Base-by-base conservation (phyloP, 2,797 vertebrate species). In the Scleropages formosus region DNA sequence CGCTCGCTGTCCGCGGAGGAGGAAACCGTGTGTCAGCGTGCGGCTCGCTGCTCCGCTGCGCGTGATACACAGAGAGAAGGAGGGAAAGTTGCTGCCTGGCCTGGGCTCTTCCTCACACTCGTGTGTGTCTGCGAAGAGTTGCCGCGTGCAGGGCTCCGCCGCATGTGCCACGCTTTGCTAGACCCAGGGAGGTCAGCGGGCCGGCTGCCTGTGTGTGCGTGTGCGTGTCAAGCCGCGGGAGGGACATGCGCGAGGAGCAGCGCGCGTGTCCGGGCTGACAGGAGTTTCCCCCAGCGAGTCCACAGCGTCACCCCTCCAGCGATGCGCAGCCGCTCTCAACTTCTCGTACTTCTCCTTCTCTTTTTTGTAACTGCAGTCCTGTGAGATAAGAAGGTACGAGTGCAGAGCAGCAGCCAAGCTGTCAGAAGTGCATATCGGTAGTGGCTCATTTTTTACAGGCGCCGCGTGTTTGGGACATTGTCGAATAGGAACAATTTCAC, bases 321-420 rank as follows among this genome's bases (percentile, higher is more conserved):
- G 15, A 22, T n/a, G 66, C 78, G 75, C 65, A 78, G 80, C 27
- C 39, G 59, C 47, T 63, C 75, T 58, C 80, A 84, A 88, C 87
- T 89, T 88, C 82, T 49, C 81, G 79, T 77, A 81, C 83, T 87
- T 84, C 82, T 86, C 77, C 80, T 81, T 84, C 77, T 64, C 24
- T 65, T 44, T n/a, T 24, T 31, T 44, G 72, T 76, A 26, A 0
- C 15, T 67, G 12, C 60, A 53, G 53, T 39, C 59, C n/a, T 71
- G 44, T 68, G 53, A 59, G 26, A 70, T 72, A 15, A 65, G 53
- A 68, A n/a, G 70, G 69, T 31, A 9, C 65, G 44, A 72, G 31
- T 85, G 85, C 87, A 58, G 18, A 58, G 31, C 31, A 39, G 31
- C 6, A 31, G 31, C 46, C 15, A 67, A 12, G 53, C 53, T 69